Percentiles rank a stretch among this genome's conserved stretches.
These are phyloP conservation scores for Phortica variegata DNA, from an alignment of 1,140 invertebrate genomes.

Conservation along the genomic window DNA sequence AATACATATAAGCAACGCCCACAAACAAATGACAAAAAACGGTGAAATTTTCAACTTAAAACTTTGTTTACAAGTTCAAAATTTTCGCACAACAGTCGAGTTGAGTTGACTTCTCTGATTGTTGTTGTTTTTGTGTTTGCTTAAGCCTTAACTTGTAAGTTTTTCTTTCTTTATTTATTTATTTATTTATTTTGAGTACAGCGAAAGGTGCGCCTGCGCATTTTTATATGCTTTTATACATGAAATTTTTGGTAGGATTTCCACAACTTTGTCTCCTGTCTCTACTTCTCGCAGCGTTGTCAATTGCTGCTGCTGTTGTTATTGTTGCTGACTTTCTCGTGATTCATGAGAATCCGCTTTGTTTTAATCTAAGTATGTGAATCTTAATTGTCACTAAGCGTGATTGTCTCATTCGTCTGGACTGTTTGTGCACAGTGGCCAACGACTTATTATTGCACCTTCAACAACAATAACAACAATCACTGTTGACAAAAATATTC, in stretches of 20 bases:
- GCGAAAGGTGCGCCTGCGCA: conserved; percentile 52
- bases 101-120: neutral
- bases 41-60: neutral
- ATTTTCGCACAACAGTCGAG: conserved; percentile 30
- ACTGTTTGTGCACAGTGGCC: conserved; percentile 37
- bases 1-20: too few relatives aligned
- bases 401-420: too few relatives aligned
- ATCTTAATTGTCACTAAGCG: conserved; percentile 49
- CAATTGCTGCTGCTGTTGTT: conserved; percentile 10
- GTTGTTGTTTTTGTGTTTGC: conserved; percentile 9
- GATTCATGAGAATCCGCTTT: conserved; percentile 4
- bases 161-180: too few relatives aligned
- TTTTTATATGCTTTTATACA: conserved; percentile 29
- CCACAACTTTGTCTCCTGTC: too few relatives aligned
- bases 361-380: conserved; percentile 44
- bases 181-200: too few relatives aligned
- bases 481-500: too few relatives aligned
- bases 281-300: too few relatives aligned
- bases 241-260: conserved; percentile 23
- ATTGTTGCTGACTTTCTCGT: conserved; percentile 45
- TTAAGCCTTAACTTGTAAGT: too few relatives aligned
- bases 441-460: conserved; percentile 7
- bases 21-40: too few relatives aligned
- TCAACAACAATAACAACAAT: too few relatives aligned
- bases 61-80: conserved; percentile 31